Evolutionary conservation across 2,888 invertebrate species (phyloP).

Genomic region (Barypeithes pellucidus): DNA sequence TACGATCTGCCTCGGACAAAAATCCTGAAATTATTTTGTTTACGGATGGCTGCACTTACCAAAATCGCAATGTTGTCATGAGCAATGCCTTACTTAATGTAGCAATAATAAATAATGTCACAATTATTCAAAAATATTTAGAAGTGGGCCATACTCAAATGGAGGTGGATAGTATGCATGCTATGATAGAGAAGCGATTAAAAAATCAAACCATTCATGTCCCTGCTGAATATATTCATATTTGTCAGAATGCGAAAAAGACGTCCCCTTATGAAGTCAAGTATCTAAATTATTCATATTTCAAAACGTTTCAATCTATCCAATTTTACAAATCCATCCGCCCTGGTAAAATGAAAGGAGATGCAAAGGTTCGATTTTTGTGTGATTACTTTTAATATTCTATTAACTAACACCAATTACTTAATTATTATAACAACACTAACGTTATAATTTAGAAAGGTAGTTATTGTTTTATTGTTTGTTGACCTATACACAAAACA

Average conservation of each 20-base stretch:
- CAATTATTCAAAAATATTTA: constrained; percentile 52
- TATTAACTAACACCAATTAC: no score
- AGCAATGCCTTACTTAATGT: constrained; percentile 52
- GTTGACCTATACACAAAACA: no score
- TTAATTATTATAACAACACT: no score
- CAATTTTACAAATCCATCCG: constrained; percentile 26
- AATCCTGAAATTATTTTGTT: constrained; percentile 36
- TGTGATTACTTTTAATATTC: no score
- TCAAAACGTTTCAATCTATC: constrained; percentile 3
- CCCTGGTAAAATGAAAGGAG: constrained; percentile 32
- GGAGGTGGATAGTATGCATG: constrained; percentile 55
- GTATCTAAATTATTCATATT: constrained; percentile 8
- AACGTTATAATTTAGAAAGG: no score
- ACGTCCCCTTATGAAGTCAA: background rate
- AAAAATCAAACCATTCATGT: background rate
- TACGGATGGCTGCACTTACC: constrained; percentile 42
- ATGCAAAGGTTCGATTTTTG: constrained; percentile 24
- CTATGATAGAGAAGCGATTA: constrained; percentile 46
- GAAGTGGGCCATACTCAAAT: constrained; percentile 56
- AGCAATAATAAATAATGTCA: constrained; percentile 40
- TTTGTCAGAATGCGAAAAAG: constrained; percentile 1
- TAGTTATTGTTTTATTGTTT: no score
- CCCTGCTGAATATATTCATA: background rate
- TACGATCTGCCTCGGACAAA: background rate
- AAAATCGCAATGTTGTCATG: constrained; percentile 41